These are phyloP conservation scores for Trichomalopsis sarcophagae DNA, from an alignment of 1,140 invertebrate species.

Conservation along the genomic window DNA sequence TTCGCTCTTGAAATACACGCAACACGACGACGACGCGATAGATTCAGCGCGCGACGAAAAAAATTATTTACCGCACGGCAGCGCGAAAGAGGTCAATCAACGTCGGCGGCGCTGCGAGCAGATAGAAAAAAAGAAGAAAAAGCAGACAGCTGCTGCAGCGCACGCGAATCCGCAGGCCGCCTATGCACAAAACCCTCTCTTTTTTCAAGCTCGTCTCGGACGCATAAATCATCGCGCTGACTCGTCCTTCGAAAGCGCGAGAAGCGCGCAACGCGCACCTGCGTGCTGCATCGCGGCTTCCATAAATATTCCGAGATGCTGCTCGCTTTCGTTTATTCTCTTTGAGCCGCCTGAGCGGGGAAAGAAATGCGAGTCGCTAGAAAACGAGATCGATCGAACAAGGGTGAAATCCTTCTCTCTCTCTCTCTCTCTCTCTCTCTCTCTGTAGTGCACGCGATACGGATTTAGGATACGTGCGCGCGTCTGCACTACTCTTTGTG, in stretches of 20 bases:
- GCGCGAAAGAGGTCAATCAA: constrained; percentile 38
- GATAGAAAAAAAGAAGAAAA: not conserved
- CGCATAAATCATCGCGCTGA: constrained; percentile 28
- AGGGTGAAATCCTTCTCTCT: not conserved
- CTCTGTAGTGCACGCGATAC: not conserved
- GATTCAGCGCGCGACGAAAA: not conserved
- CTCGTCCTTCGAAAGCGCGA: constrained; percentile 31
- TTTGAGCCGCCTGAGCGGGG: constrained; percentile 21
- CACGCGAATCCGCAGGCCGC: not conserved
- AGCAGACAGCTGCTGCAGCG: not conserved
- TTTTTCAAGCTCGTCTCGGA: constrained; percentile 1
- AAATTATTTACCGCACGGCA: constrained; percentile 16
- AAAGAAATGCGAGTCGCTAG: constrained; percentile 22
- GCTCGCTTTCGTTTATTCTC: constrained; percentile 49
- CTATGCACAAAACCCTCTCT: not conserved
- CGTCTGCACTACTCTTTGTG: not conserved
- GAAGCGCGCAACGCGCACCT: not conserved
- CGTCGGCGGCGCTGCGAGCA: not conserved
- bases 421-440: not conserved
- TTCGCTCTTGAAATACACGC: too few species aligned
- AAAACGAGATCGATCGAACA: constrained; percentile 18
- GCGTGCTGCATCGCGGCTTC: not conserved
- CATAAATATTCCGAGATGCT: constrained; percentile 54
- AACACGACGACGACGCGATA: too few species aligned
- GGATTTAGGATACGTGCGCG: not conserved